phyloP scores from a whole-genome alignment of 1,140 invertebrate genomes.

The Telenomus remus region DNA sequence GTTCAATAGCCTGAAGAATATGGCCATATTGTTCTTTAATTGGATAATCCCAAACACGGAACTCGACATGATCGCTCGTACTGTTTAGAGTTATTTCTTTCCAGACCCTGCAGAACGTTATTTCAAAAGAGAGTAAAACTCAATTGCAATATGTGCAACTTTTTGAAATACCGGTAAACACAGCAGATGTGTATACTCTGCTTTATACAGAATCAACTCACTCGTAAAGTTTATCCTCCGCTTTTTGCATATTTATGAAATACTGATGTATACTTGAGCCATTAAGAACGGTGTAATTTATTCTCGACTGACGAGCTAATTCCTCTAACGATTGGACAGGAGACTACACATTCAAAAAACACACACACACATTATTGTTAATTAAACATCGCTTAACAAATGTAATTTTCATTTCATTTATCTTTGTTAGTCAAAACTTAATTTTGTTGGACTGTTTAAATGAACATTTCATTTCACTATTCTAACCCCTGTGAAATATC shows the following conservation, averaged over 20 bases:
- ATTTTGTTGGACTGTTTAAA: too few species aligned
- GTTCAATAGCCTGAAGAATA: conserved; percentile 88
- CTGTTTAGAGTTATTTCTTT: conserved; percentile 91
- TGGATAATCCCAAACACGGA: conserved; percentile 94
- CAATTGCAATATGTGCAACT: conserved; percentile 22
- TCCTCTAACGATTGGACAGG: conserved; percentile 92
- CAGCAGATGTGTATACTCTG: too few species aligned
- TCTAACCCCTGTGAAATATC: conserved; percentile 18
- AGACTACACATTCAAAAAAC: conserved; percentile 75
- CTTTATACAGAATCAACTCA: conserved; percentile 64
- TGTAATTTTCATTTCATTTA: neutral
- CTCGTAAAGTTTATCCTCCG: conserved; percentile 91
- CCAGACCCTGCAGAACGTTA: conserved; percentile 81
- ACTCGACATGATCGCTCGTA: conserved; percentile 83
- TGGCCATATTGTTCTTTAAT: conserved; percentile 93
- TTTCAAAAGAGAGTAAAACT: neutral
- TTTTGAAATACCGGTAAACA: too few species aligned
- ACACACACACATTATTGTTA: neutral
- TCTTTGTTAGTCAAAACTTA: neutral
- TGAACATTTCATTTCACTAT: too few species aligned
- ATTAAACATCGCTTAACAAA: neutral
- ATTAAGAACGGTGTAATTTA: conserved; percentile 93
- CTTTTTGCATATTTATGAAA: conserved; percentile 93
- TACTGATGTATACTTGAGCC: conserved; percentile 88
- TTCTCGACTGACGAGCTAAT: conserved; percentile 88